Evolutionary conservation across 2,797 vertebrate species (phyloP), one percentile per base, ranked within the genome.

Genomic region (Hippopotamyrus pictus): DNA sequence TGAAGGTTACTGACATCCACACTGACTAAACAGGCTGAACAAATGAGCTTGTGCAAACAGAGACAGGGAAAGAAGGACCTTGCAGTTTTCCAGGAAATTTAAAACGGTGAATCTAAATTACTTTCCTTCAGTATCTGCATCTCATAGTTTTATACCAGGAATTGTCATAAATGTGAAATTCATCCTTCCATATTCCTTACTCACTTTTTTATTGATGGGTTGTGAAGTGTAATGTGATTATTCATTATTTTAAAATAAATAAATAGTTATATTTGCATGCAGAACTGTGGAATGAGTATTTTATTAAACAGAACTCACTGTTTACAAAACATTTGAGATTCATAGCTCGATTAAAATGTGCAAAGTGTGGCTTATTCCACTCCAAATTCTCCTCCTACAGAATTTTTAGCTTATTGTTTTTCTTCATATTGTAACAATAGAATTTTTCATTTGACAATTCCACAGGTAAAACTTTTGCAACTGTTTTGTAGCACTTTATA

Each of bases 41-140:
- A 88, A 90, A 88, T 46, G 51, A 69, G 87, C 76, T 73, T 88
- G 57, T 41, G 79, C 59, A 86, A 62, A 73, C 65, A n/a, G 8
- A 88, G 8, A 88, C 46, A 3, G 48, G 46, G 14, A 53, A 59
- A 17, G 54, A 88, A 51, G 1, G 33, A 29, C 41, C 29, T 79
- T 29, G 17, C 37, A 1, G 51, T 53, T 50, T 7, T 29, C 51
- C 86, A 88, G 85, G 85, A 50, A 88, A 87, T 88, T 65, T 82
- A 89, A 89, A 87, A 57, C 0, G 0, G 14, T 76, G 25, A 41
- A 37, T n/a, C 17, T 85, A 6, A 73, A 48, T 46, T 33, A 19
- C 14, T 17, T 48, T 3, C 53, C 17, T 79, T 46, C 76, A 29
- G 88, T 59, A 14, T n/a, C 17, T 54, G 17, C 1, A 9, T 44